A percentile compares a stretch with the other conserved stretches of the same genome.
Conservation (phyloP, 2,113 vertebrate species). For the Triplophysa dalaica region DNA sequence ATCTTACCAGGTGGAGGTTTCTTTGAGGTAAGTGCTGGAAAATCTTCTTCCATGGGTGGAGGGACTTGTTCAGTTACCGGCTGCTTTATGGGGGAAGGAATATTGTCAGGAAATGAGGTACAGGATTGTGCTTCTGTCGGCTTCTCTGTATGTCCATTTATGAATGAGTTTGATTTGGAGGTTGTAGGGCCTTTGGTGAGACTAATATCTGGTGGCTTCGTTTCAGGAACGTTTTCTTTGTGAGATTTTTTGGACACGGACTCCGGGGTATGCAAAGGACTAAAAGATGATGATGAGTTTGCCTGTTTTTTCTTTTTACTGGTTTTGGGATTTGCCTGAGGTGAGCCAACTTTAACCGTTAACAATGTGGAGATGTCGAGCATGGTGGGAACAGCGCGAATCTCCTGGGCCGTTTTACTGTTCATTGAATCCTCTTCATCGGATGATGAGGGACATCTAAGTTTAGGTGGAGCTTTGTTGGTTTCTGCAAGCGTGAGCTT, state of each 20-base stretch:
- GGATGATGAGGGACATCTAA: slow-evolving; percentile 56
- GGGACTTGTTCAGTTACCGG: slow-evolving; percentile 64
- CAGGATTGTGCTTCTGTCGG: slow-evolving; percentile 30
- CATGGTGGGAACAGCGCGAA: slow-evolving; percentile 79
- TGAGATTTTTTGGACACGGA: slow-evolving; percentile 45
- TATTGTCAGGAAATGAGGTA: slow-evolving; percentile 66
- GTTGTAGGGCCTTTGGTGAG: slow-evolving; percentile 12
- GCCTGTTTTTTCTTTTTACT: slow-evolving; percentile 84
- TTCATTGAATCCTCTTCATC: slow-evolving; percentile 64
- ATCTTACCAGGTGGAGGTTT: slow-evolving; percentile 87
- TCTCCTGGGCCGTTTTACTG: slow-evolving; percentile 78
- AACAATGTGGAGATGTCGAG: slow-evolving; percentile 86
- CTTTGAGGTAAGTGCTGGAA: slow-evolving; percentile 85
- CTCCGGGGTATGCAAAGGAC: not conserved
- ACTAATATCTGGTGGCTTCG: slow-evolving; percentile 61
- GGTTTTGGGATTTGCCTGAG: slow-evolving; percentile 74
- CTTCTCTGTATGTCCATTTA: slow-evolving; percentile 81
- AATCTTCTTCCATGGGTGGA: slow-evolving; percentile 84
- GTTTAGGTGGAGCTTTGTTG: slow-evolving; percentile 67
- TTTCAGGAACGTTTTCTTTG: slow-evolving; percentile 74
- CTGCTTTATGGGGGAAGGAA: slow-evolving; percentile 70
- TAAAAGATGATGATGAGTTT: not conserved
- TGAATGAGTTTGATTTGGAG: slow-evolving; percentile 61
- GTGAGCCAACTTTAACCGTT: slow-evolving; percentile 69
- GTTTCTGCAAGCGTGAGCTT: slow-evolving; percentile 71